Evolutionary conservation across 2,797 vertebrate genomes (phyloP).

Genomic region (Chelonia mydas): DNA sequence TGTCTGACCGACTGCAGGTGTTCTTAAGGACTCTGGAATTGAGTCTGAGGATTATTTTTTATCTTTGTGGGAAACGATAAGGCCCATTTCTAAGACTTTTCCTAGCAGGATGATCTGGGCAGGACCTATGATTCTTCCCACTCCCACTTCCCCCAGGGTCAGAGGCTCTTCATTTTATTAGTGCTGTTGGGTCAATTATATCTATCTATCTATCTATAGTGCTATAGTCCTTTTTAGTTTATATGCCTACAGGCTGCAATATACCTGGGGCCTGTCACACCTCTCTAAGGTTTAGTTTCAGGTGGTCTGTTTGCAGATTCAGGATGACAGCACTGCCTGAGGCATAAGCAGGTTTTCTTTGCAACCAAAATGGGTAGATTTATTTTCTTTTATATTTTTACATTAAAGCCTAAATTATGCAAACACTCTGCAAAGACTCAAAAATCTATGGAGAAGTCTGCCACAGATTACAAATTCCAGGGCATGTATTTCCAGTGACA

Average conservation of each 20-base stretch:
- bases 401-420: neutral
- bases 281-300: neutral
- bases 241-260: neutral
- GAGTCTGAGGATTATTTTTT: neutral
- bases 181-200: neutral
- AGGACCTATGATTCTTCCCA: neutral
- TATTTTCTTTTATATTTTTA: neutral
- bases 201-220: neutral
- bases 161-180: neutral
- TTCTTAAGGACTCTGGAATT: neutral
- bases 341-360: neutral
- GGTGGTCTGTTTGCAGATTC: neutral
- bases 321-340: neutral
- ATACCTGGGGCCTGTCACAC: neutral
- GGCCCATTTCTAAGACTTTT: neutral
- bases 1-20: neutral
- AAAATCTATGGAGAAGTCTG: neutral
- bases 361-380: neutral
- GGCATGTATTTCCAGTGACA: neutral
- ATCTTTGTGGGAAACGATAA: neutral
- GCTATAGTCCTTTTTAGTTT: neutral
- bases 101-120: neutral
- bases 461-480: neutral
- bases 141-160: neutral
- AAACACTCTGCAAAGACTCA: constrained; percentile 21